Base-by-base conservation (phyloP, 2,888 invertebrate genomes). In the Trissoscelio sp. region DNA sequence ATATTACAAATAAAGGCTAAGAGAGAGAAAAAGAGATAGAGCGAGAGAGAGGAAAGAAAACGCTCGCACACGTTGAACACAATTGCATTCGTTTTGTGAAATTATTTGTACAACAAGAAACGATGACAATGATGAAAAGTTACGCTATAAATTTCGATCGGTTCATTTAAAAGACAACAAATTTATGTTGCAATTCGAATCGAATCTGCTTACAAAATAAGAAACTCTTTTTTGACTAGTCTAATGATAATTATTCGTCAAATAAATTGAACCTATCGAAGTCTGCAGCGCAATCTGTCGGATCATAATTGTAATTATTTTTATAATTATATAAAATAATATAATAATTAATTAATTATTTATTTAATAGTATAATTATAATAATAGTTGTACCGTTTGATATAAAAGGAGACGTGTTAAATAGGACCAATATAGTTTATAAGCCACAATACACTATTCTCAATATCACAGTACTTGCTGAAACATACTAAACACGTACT, bases 401-500 rank as follows among this genome's bases (percentile, higher is more conserved):
- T 89, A 88, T 86, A 87, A 87, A 87, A 87, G 83, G 78, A 86
- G 79, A 84, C 16, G 31, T 83, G 84, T 89, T 89, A 88, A 89
- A 89, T 88, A 88, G 85, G 83, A 86, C 83, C 83, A 85, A 87
- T 87, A 88, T 84, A 86, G 86, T 87, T 72, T 87, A 87, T 87
- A 89, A 90, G 88, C 88, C 89, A 89, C 85, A 87, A 89, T 89
- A 90, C 84, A 86, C 89, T 90, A 90, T 89, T 87, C 89, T 89
- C 90, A 91, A 91, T 91, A 91, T 91, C 91, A 91, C 91, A 91
- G 91, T 91, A 91, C 87, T 91, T 89, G 88, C 88, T 89, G 89
- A 90, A 91, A 90, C 87, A 88, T 89, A 88, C 87, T 88, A 88
- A 88, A 88, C 87, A 85, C 85, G 81, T 86, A 87, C 83, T 88